These are phyloP conservation scores for Drosophila hamatofila DNA, from an alignment of 2,888 invertebrate genomes.

Conservation along the genomic window DNA sequence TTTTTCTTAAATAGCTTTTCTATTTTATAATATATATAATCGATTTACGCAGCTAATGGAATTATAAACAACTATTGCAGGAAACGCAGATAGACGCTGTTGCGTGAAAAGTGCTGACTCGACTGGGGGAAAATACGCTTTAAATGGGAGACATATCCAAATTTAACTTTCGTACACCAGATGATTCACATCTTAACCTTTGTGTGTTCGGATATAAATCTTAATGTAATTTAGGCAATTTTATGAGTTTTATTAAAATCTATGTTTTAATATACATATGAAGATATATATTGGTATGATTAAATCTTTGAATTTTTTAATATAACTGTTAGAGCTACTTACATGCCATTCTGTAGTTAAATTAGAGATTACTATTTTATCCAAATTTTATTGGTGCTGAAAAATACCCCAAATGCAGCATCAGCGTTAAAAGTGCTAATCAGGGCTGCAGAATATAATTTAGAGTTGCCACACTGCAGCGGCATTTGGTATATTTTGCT, in stretches of 20 bases:
- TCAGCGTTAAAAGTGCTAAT: conserved; percentile 37
- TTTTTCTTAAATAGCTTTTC: conserved; percentile 1
- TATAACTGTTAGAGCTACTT: neutral
- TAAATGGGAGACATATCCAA: conserved; percentile 73
- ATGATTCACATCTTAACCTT: conserved; percentile 72
- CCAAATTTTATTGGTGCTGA: neutral
- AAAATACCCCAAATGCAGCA: conserved; percentile 8
- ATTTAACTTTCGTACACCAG: conserved; percentile 66
- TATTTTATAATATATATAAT: conserved; percentile 11
- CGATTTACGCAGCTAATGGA: conserved; percentile 36
- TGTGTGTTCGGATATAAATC: conserved; percentile 27
- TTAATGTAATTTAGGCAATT: conserved; percentile 1
- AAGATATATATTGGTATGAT: too few relatives aligned
- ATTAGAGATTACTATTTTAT: neutral
- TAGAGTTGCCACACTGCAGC: conserved; percentile 25
- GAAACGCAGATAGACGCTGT: conserved; percentile 44
- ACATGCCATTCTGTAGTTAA: neutral
- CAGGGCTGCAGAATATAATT: conserved; percentile 29
- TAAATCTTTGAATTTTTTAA: neutral
- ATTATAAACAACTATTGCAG: conserved; percentile 28
- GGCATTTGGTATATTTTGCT: conserved; percentile 11
- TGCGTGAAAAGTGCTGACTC: conserved; percentile 68
- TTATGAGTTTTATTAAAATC: neutral
- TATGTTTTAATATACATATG: too few relatives aligned
- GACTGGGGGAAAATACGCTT: conserved; percentile 59